A percentile compares a stretch with the other conserved stretches of the same genome.
Evolutionary conservation across 2,113 vertebrate species (phyloP).

Genomic region (Tupaia tana): DNA sequence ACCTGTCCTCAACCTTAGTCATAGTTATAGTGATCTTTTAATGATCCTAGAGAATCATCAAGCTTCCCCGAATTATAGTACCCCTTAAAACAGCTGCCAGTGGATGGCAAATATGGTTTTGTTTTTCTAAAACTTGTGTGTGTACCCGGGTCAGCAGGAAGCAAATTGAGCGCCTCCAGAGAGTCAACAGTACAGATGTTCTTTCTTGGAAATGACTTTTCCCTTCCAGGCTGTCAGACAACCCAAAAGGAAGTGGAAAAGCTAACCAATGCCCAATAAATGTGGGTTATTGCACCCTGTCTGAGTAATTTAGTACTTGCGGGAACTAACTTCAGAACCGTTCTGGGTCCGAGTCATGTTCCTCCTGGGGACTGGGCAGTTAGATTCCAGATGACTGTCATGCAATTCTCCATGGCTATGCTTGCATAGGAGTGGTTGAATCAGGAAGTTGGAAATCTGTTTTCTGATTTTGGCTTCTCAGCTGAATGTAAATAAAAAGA

Average conservation of each 20-base stretch:
- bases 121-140: neutral
- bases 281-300: neutral
- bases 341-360: neutral
- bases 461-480: slow-evolving; percentile 54
- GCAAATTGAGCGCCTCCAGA: neutral
- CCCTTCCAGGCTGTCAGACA: neutral
- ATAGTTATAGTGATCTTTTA: neutral
- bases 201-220: neutral
- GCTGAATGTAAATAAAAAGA: slow-evolving; percentile 70
- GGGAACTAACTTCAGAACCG: neutral
- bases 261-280: neutral
- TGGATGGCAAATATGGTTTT: neutral
- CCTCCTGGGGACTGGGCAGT: neutral
- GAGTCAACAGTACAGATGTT: neutral
- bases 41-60: neutral
- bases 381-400: neutral
- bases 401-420: neutral
- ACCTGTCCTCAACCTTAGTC: neutral
- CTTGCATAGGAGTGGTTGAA: neutral
- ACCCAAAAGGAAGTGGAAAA: neutral
- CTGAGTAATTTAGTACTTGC: neutral
- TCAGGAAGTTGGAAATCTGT: neutral
- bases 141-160: neutral
- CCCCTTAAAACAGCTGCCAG: neutral
- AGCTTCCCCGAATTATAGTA: neutral